Percentiles rank a stretch among this genome's conserved stretches.
These are phyloP conservation scores for Hylaeus volcanicus DNA, from an alignment of 1,140 invertebrate species.

Conservation along the genomic window DNA sequence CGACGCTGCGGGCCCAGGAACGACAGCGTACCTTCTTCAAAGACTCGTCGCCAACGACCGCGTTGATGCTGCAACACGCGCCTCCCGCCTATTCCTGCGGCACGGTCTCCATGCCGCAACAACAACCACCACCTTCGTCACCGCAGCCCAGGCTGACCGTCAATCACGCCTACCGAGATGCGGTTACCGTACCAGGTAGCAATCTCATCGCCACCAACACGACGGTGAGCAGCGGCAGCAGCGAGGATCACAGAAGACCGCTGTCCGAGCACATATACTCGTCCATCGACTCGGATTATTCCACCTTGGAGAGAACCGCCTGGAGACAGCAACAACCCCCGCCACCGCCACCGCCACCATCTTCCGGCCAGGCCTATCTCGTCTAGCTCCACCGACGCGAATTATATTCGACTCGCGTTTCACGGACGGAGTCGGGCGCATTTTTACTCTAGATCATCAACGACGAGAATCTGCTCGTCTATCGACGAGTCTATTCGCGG, in stretches of 20 bases:
- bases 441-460: too few species aligned
- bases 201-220: constrained; percentile 80
- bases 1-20: constrained; percentile 78
- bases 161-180: constrained; percentile 79
- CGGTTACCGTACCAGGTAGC: constrained; percentile 77
- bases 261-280: constrained; percentile 93
- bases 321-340: constrained; percentile 76
- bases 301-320: constrained; percentile 81
- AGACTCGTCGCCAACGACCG: constrained; percentile 69
- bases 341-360: constrained; percentile 72
- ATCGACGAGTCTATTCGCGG: too few species aligned
- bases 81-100: constrained; percentile 81
- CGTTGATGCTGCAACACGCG: constrained; percentile 72
- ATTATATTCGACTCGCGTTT: too few species aligned
- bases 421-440: too few species aligned
- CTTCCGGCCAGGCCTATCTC: constrained; percentile 82
- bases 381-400: constrained; percentile 75
- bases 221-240: constrained; percentile 75
- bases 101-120: constrained; percentile 60
- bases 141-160: constrained; percentile 78
- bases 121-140: constrained; percentile 78
- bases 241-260: constrained; percentile 83
- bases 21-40: constrained; percentile 76
- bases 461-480: too few species aligned
- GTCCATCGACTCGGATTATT: constrained; percentile 92